Evolutionary conservation across 2,888 invertebrate genomes (phyloP), one percentile per base, ranked within the genome.

Genomic region (Papilio demoleus): DNA sequence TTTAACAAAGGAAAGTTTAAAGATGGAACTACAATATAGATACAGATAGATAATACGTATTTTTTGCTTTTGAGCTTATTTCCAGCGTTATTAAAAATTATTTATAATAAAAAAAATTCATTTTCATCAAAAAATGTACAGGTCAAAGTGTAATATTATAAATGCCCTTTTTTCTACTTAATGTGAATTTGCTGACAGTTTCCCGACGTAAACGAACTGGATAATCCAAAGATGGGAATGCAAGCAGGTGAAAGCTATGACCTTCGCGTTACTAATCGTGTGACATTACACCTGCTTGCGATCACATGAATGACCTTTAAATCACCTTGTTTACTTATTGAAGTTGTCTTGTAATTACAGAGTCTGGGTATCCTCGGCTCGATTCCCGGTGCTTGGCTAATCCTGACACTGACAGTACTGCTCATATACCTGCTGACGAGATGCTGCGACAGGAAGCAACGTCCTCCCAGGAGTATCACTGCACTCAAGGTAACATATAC

Each of bases 401-500:
- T 98, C 80, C 93, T 99, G 71, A 98, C 98, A 34, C 93, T 99
- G 78, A 94, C 98, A 75, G 95, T 98, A 65, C 94, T 99, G 77
- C 94, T 98, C 76, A 95, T 98, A 80, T 99, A 98, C 93, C 94
- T 99, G 85, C 95, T 98, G 88, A 97, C 98, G 81, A 94, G 98
- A 92, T 99, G 99, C 93, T 98, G 98, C 94, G 98, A 98, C 93
- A 95, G 97, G 80, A 97, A 97, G 88, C 97, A 97, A 75, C 95
- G 97, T 67, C 97, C 97, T 71, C 96, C 97, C 70, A 95, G 96
- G 85, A 97, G 97, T 79, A 97, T 98, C 87, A 96, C 97, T 63
- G 97, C 98, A 77, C 93, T 98, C 75, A 96, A 96, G 93, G 95
- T 93, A 71, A 70, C 40, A 50, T 31, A 72, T 6, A n/a, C 11